A percentile compares a stretch with the other conserved stretches of the same genome.
These are phyloP conservation scores for Xestobium rufovillosum DNA, from an alignment of 2,888 invertebrate genomes.

Conservation along the genomic window DNA sequence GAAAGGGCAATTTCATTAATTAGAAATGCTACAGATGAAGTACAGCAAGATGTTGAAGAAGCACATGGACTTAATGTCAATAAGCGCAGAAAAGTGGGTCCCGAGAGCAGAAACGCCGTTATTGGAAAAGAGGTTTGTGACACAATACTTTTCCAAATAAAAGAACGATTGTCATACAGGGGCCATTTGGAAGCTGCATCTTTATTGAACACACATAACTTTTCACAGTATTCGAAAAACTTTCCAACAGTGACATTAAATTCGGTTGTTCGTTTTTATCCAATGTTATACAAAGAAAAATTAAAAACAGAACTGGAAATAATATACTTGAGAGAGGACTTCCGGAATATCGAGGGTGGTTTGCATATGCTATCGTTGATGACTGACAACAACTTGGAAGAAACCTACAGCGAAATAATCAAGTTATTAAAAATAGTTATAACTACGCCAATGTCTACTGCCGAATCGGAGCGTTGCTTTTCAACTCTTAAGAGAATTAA, in stretches of 20 bases:
- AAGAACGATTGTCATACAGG: slow-evolving; percentile 26
- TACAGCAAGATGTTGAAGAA: too few relatives aligned
- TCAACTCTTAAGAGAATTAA: slow-evolving; percentile 27
- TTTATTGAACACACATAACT: slow-evolving; percentile 24
- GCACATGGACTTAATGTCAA: too few relatives aligned
- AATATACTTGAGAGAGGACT: slow-evolving; percentile 18
- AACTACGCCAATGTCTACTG: slow-evolving; percentile 28
- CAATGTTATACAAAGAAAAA: slow-evolving; percentile 23
- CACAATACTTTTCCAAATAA: slow-evolving; percentile 23
- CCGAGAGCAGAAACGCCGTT: too few relatives aligned
- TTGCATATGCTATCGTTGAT: slow-evolving; percentile 21
- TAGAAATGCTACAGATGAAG: too few relatives aligned
- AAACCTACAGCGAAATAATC: slow-evolving; percentile 24
- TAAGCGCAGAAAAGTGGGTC: too few relatives aligned
- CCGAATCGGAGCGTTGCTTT: slow-evolving; percentile 26
- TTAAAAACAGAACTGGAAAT: slow-evolving; percentile 25
- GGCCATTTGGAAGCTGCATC: slow-evolving; percentile 25
- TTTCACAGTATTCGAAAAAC: slow-evolving; percentile 16
- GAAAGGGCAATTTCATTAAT: too few relatives aligned
- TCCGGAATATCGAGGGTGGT: too few relatives aligned
- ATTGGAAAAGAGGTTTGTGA: slow-evolving; percentile 28
- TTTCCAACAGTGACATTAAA: slow-evolving; percentile 22
- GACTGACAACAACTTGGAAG: slow-evolving; percentile 20
- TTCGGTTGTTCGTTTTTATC: slow-evolving; percentile 18
- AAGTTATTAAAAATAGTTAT: slow-evolving; percentile 27